A percentile compares a stretch with the other conserved stretches of the same genome.
These are phyloP conservation scores for Oryzias curvinotus DNA, from an alignment of 2,113 vertebrate genomes.

Conservation along the genomic window DNA sequence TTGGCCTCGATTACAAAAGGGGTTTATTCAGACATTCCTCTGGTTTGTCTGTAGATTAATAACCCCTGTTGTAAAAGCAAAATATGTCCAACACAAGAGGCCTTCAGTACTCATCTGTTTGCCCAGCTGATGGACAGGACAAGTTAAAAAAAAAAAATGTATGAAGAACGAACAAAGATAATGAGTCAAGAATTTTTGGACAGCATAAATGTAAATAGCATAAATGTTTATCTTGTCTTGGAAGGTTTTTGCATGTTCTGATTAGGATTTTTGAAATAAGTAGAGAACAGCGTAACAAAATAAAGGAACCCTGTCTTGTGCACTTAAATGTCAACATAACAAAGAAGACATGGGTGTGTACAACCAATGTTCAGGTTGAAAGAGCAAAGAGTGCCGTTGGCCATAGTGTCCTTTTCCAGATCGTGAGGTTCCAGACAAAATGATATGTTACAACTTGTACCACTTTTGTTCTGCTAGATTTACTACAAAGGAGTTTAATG, in stretches of 20 bases:
- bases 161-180: too few relatives aligned
- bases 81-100: too few relatives aligned
- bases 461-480: constrained; percentile 12
- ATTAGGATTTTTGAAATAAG: constrained; percentile 38
- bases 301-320: constrained; percentile 39
- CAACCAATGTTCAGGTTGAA: constrained; percentile 41
- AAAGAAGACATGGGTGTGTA: constrained; percentile 37
- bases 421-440: constrained; percentile 29
- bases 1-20: too few relatives aligned
- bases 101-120: too few relatives aligned
- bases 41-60: too few relatives aligned
- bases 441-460: constrained; percentile 24
- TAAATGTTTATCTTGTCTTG: constrained; percentile 27
- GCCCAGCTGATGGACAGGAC: too few relatives aligned
- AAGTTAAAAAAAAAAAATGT: too few relatives aligned
- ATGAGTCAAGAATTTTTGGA: too few relatives aligned
- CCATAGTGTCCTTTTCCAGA: constrained; percentile 5
- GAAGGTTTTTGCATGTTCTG: constrained; percentile 19
- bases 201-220: too few relatives aligned
- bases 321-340: constrained; percentile 43
- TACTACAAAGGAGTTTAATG: too few relatives aligned
- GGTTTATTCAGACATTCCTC: too few relatives aligned
- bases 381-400: constrained; percentile 25
- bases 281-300: constrained; percentile 32
- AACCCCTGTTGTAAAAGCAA: too few relatives aligned